Conservation (phyloP, 2,797 vertebrate genomes). For the Sebastes paucispinis region DNA sequence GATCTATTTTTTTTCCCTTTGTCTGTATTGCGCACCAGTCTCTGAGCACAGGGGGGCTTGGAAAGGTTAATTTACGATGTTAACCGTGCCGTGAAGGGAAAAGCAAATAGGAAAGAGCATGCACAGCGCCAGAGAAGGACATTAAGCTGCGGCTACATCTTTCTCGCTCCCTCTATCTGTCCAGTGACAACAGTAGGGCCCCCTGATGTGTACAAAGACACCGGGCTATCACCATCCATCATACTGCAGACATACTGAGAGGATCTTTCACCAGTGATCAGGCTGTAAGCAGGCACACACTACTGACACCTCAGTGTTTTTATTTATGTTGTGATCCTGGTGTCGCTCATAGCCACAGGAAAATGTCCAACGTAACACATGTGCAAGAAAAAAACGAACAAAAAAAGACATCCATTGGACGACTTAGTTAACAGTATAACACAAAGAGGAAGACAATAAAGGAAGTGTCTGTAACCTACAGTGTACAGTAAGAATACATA, state of each 20-base stretch:
- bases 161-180: slow-evolving; percentile 73
- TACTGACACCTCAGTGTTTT: slow-evolving; percentile 65
- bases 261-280: slow-evolving; percentile 85
- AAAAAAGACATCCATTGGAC: neutral
- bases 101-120: slow-evolving; percentile 89
- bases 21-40: slow-evolving; percentile 82
- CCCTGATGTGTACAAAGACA: slow-evolving; percentile 84
- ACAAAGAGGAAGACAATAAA: slow-evolving; percentile 21
- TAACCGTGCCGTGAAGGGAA: slow-evolving; percentile 91
- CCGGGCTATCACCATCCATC: slow-evolving; percentile 89
- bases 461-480: slow-evolving; percentile 18
- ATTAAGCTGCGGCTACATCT: slow-evolving; percentile 87
- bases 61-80: slow-evolving; percentile 91
- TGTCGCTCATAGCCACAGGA: slow-evolving; percentile 39
- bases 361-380: slow-evolving; percentile 22
- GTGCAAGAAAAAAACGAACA: slow-evolving; percentile 17
- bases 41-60: slow-evolving; percentile 87
- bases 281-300: slow-evolving; percentile 83
- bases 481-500: slow-evolving; percentile 9
- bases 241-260: slow-evolving; percentile 87
- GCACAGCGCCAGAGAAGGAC: slow-evolving; percentile 92
- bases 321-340: slow-evolving; percentile 4
- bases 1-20: slow-evolving; percentile 60
- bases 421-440: slow-evolving; percentile 8
- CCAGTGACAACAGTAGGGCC: slow-evolving; percentile 84